A percentile compares a stretch with the other conserved stretches of the same genome.
phyloP scores from a whole-genome alignment of 1,140 invertebrate species.

The Drosophila melanogaster region DNA sequence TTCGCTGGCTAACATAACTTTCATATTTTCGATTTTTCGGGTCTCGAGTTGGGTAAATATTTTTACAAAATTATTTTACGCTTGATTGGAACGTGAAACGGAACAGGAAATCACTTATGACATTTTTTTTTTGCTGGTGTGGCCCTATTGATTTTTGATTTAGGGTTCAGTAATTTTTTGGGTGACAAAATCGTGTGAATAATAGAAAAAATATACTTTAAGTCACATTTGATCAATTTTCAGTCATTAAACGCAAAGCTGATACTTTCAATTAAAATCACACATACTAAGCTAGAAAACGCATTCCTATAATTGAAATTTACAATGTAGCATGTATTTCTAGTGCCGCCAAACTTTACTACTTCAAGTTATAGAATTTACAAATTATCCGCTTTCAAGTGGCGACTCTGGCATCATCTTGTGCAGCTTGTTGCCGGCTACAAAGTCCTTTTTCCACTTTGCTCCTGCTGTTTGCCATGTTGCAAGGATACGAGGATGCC shows the following conservation, averaged over 20 bases:
- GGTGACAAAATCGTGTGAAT: constrained; percentile 55
- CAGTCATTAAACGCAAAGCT: background rate
- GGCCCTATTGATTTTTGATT: constrained; percentile 74
- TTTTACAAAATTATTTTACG: constrained; percentile 78
- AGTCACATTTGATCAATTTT: constrained; percentile 20
- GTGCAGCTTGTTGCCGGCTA: constrained; percentile 8
- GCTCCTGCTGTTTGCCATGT: constrained; percentile 26
- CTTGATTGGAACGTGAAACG: constrained; percentile 70
- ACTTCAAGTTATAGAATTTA: constrained; percentile 33
- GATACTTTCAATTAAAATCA: background rate
- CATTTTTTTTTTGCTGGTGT: constrained; percentile 55
- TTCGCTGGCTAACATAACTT: constrained; percentile 8
- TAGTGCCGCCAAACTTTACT: constrained; percentile 16
- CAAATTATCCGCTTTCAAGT: constrained; percentile 33
- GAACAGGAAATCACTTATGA: constrained; percentile 80
- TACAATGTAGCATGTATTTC: constrained; percentile 5
- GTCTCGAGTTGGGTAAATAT: constrained; percentile 68
- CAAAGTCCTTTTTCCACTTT: constrained; percentile 41
- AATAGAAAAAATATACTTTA: constrained; percentile 18
- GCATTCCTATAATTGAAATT: background rate
- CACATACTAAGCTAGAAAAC: background rate
- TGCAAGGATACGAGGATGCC: background rate
- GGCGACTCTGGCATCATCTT: constrained; percentile 9
- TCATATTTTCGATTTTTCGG: constrained; percentile 19
- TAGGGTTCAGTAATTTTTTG: constrained; percentile 62